phyloP scores from a whole-genome alignment of 2,888 invertebrate genomes.

The Tenthredo amoena region DNA sequence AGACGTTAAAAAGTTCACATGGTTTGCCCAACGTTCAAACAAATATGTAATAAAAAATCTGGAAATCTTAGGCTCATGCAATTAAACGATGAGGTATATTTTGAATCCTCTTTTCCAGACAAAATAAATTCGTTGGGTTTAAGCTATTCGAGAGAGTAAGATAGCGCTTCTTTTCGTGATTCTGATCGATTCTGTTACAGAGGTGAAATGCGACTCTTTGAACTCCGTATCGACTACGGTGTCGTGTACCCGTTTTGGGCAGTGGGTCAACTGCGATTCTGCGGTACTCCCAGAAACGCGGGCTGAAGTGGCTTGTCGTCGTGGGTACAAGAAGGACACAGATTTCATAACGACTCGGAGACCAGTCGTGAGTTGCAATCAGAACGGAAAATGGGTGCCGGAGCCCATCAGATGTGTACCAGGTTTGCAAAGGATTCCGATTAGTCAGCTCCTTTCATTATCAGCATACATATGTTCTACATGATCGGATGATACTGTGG shows the following conservation, averaged over 20 bases:
- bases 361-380: constrained; percentile 66
- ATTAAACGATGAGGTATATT: too few relatives aligned
- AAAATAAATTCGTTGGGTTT: too few relatives aligned
- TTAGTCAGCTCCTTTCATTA: neutral
- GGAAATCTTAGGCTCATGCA: too few relatives aligned
- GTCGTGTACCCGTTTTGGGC: neutral
- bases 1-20: too few relatives aligned
- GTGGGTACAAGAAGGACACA: constrained; percentile 63
- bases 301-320: constrained; percentile 66
- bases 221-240: constrained; percentile 27
- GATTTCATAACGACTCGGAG: constrained; percentile 57
- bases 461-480: neutral
- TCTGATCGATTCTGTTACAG: constrained; percentile 11
- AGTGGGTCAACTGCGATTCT: constrained; percentile 60
- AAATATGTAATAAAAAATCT: too few relatives aligned
- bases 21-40: too few relatives aligned
- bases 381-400: constrained; percentile 71
- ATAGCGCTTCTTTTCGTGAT: too few relatives aligned
- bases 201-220: constrained; percentile 23
- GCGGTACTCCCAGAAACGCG: constrained; percentile 64
- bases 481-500: neutral
- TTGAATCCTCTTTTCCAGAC: too few relatives aligned
- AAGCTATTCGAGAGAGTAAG: too few relatives aligned
- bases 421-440: constrained; percentile 67
- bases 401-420: constrained; percentile 72